Conservation (phyloP, 2,888 invertebrate genomes). For the Eristalinus aeneus region DNA sequence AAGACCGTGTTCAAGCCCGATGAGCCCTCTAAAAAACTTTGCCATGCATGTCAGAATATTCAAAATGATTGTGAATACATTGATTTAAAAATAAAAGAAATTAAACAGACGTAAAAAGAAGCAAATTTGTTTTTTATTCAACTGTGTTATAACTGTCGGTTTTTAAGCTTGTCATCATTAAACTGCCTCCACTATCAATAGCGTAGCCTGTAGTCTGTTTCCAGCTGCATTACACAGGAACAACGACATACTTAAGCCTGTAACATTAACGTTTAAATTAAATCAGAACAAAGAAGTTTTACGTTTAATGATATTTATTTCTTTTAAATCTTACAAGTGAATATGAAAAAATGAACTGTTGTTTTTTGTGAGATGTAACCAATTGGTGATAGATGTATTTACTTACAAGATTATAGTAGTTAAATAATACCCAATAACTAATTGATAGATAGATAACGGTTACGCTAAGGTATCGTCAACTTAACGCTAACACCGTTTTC, state of each 20-base stretch:
- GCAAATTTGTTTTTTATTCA: not conserved
- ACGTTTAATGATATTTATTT: constrained; percentile 33
- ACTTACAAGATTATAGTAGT: constrained; percentile 18
- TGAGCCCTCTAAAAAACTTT: no score
- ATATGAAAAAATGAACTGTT: constrained; percentile 35
- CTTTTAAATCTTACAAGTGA: constrained; percentile 43
- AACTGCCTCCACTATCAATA: no score
- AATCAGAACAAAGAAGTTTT: not conserved
- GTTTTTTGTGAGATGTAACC: constrained; percentile 5
- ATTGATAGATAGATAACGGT: constrained; percentile 2
- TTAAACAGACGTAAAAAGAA: not conserved
- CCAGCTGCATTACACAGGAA: no score
- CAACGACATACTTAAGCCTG: not conserved
- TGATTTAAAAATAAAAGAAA: not conserved
- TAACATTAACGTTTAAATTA: not conserved
- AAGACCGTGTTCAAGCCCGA: constrained; percentile 73
- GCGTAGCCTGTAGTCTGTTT: no score
- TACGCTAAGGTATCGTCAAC: constrained; percentile 12
- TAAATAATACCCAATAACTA: constrained; percentile 39
- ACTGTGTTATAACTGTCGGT: no score
- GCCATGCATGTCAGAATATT: constrained; percentile 81
- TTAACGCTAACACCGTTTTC: constrained; percentile 34
- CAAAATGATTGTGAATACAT: constrained; percentile 79
- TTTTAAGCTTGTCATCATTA: no score
- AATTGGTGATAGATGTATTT: constrained; percentile 18